Base-by-base conservation (phyloP, 2,888 invertebrate species). In the Teinopalpus imperialis region DNA sequence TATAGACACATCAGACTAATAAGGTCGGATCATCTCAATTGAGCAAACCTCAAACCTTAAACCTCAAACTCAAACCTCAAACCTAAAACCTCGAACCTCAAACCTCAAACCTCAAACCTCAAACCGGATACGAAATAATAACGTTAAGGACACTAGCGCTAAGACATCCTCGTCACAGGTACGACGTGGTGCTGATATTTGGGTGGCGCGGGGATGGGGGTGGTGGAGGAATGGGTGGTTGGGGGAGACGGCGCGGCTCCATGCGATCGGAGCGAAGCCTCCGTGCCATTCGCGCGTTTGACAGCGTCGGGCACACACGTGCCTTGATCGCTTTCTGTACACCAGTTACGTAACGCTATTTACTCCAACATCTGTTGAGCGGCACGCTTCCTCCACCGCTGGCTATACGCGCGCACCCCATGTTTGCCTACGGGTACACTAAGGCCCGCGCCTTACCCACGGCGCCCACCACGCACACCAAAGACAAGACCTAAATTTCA, bases 361-460 rank as follows among this genome's bases (percentile, higher is more conserved):
- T 61, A 65, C 66, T 55, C 66, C 79, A 73, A 70, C 83, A 83
- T 79, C 83, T 85, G 86, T 86, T 85, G 85, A 82, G 81, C 73
- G 74, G 63, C 57, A 54, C 65, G 61, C 61, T 57, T 63, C 69
- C 57, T 73, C 76, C 72, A 80, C 80, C 69, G 78, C 82, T 72
- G 65, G 59, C 69, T 77, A 77, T 72, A 51, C 72, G 74, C 70
- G 72, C 69, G 73, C 81, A 74, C 74, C 62, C 49, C 76, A 81
- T 79, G 80, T 58, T 58, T 62, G 59, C 63, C 61, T 57, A 57
- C 66, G 67, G 62, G 70, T 64, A 51, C 53, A 61, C 60, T 52
- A 56, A 57, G 48, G 56, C 51, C 49, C 57, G 62, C 56, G 63
- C 67, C 66, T 70, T 66, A 57, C 55, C 66, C 63, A 68, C 69